A percentile compares a stretch with the other conserved stretches of the same genome.
Conservation (phyloP, 2,113 vertebrate species). For the Scytalopus superciliaris region DNA sequence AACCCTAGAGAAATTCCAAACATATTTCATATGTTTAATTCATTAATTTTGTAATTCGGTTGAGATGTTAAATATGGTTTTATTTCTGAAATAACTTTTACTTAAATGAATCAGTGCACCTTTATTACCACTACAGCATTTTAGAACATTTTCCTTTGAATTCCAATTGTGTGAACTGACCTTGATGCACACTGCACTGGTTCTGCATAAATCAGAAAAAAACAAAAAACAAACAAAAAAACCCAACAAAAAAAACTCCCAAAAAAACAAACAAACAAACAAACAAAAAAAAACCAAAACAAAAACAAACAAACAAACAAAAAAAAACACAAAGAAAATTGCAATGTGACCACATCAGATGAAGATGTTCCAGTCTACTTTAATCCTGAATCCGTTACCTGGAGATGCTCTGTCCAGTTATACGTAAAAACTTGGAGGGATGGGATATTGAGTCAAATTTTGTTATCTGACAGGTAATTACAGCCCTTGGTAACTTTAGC, state of each 20-base stretch:
- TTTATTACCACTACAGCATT: not conserved
- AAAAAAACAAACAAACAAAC: too few relatives aligned
- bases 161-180: not conserved
- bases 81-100: not conserved
- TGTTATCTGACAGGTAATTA: not conserved
- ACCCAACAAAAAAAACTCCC: too few relatives aligned
- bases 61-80: not conserved
- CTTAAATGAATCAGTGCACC: not conserved
- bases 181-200: not conserved
- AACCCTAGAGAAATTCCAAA: not conserved
- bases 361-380: not conserved
- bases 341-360: not conserved
- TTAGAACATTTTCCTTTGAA: not conserved
- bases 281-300: too few relatives aligned
- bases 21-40: not conserved
- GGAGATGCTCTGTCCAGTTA: not conserved
- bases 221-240: too few relatives aligned
- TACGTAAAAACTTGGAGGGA: not conserved
- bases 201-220: not conserved
- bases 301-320: too few relatives aligned
- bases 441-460: not conserved
- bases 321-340: not conserved
- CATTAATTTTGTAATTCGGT: not conserved
- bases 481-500: not conserved
- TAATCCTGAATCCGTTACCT: not conserved